These are phyloP conservation scores for Ameiurus melas DNA, from an alignment of 2,113 vertebrate species.

Conservation along the genomic window DNA sequence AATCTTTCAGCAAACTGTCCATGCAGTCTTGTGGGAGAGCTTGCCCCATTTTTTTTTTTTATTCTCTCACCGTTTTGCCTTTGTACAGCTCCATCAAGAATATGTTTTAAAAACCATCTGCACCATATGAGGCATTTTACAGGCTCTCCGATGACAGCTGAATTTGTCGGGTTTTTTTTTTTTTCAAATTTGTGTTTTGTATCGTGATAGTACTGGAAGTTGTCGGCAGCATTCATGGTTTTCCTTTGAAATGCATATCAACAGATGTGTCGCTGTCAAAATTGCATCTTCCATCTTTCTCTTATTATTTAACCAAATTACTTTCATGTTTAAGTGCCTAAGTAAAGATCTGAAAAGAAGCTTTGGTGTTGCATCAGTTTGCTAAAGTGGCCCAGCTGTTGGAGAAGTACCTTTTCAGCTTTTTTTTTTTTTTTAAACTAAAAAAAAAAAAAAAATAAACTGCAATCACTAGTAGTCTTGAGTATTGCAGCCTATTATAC, in stretches of 20 bases:
- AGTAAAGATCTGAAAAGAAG: conserved; percentile 20
- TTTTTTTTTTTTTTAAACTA: too few species aligned
- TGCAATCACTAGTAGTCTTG: background rate
- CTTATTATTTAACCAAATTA: conserved; percentile 38
- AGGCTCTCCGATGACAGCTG: conserved; percentile 29
- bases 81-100: conserved; percentile 56
- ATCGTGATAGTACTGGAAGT: conserved; percentile 16
- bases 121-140: conserved; percentile 38
- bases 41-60: conserved; percentile 58
- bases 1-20: conserved; percentile 70
- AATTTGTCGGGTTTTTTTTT: conserved; percentile 32
- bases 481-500: background rate
- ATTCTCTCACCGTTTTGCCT: conserved; percentile 41
- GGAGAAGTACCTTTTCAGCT: conserved; percentile 10
- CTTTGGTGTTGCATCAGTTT: background rate
- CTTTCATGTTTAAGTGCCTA: conserved; percentile 23
- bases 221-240: conserved; percentile 46
- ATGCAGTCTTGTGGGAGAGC: conserved; percentile 65
- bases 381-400: conserved; percentile 30
- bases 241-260: conserved; percentile 51
- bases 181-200: conserved; percentile 26
- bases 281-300: conserved; percentile 4
- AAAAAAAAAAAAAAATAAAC: background rate
- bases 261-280: conserved; percentile 37
- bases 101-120: conserved; percentile 46